Evolutionary conservation across 2,113 vertebrate genomes (phyloP), one percentile per base, ranked within the genome.

Genomic region (Pomatostomus ruficeps): DNA sequence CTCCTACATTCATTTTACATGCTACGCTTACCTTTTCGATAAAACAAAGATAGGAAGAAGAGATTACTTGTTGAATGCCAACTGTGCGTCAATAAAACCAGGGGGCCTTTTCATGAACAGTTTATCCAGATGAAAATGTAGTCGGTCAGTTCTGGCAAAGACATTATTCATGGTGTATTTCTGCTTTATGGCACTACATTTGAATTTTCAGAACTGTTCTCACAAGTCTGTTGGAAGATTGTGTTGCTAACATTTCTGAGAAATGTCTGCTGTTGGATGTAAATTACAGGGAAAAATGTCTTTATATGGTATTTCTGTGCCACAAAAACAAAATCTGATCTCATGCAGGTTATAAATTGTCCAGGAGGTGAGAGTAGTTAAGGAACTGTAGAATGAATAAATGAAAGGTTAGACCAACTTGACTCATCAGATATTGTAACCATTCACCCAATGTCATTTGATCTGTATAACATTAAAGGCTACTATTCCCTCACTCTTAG

Each of bases 391-490:
- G 91, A 84, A 74, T 77, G 93, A 90, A 78, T 91, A 96, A 74
- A 72, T 72, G 85, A 65, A 90, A 86, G 78, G 93, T 95, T 96
- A 93, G 55, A 93, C 72, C 67, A 90, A 94, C 36, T 8, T 90
- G 82, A 73, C 72, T 95, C 74, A 88, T 91, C 87, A 96, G 93
- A 79, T 92, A 94, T 88, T 89, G 65, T 90, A 95, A 77, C 85
- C 40, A 43, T 75, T 95, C 68, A 85, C 63, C 87, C 89, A 26
- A 6, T 84, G 90, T 80, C 85, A 94, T 95, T 94, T 94, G 91
- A 93, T 94, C 91, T 95, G 57, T 81, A 4, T 78, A 74, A 81
- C 72, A 81, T 94, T 83, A 93, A 89, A 83, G 72, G 40, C 55
- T 55, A 9, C 81, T 85, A 17, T 80, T 93, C 85, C 59, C 61